Percentiles rank a stretch among this genome's conserved stretches.
phyloP scores from a whole-genome alignment of 2,888 invertebrate genomes.

The Cordilura impudica region DNA sequence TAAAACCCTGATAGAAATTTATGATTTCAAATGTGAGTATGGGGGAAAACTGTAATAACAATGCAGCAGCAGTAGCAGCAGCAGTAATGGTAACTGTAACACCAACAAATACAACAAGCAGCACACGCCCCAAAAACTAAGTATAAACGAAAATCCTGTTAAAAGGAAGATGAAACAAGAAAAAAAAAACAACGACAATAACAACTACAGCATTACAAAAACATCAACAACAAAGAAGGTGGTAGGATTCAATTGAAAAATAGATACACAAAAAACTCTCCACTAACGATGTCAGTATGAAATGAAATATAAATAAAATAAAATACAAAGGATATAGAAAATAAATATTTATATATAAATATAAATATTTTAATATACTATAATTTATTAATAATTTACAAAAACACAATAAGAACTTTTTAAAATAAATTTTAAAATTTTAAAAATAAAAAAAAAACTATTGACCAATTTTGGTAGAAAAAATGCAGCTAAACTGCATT shows the following conservation, averaged over 20 bases:
- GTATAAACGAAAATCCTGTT: constrained; percentile 25
- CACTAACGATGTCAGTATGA: not conserved
- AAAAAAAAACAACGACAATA: constrained; percentile 27
- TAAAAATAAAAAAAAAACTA: not conserved
- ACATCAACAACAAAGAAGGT: constrained; percentile 1
- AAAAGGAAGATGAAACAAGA: constrained; percentile 34
- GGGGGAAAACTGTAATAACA: constrained; percentile 29
- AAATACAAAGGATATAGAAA: not conserved
- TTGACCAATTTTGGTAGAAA: constrained; percentile 4
- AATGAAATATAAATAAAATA: not conserved
- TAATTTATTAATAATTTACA: not conserved
- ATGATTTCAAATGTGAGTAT: not conserved
- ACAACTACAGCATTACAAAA: constrained; percentile 28
- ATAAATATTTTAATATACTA: constrained; percentile 3
- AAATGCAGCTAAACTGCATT: constrained; percentile 24
- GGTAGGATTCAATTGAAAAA: not conserved
- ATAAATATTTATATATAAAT: not conserved
- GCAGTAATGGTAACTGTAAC: not conserved
- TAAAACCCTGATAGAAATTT: too few relatives aligned
- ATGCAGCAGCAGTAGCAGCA: not conserved
- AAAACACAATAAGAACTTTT: constrained; percentile 1
- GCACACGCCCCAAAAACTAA: constrained; percentile 58
- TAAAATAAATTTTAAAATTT: not conserved
- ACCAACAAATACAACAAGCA: constrained; percentile 19
- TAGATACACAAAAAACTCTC: not conserved